Percentiles rank a stretch among this genome's conserved stretches.
These are phyloP conservation scores for Archocentrus centrarchus DNA, from an alignment of 2,113 vertebrate genomes.

Conservation along the genomic window DNA sequence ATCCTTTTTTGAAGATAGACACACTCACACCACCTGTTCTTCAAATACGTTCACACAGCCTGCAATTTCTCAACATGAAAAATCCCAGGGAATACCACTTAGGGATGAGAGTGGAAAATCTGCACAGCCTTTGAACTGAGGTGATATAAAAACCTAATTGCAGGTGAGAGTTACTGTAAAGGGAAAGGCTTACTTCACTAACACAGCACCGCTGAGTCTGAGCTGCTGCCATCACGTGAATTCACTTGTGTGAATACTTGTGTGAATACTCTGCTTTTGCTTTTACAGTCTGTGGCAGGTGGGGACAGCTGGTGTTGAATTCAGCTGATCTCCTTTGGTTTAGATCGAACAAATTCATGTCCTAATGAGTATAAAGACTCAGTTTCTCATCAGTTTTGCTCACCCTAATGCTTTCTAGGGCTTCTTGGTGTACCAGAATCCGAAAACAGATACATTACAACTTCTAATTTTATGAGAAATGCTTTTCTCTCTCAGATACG, in stretches of 20 bases:
- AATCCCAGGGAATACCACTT: conserved; percentile 23
- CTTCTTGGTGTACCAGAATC: no score
- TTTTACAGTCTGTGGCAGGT: no score
- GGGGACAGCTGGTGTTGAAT: no score
- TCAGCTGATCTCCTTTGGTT: no score
- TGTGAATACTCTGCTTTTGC: no score
- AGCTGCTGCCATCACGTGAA: not conserved
- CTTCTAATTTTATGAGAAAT: not conserved
- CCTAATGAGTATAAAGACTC: no score
- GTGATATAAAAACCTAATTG: conserved; percentile 58
- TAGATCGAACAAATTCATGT: no score
- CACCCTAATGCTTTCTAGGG: no score
- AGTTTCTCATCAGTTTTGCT: no score
- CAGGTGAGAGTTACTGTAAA: conserved; percentile 23
- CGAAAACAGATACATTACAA: not conserved
- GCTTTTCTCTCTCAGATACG: not conserved
- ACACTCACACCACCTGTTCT: conserved; percentile 72
- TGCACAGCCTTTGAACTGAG: conserved; percentile 48
- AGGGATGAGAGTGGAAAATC: conserved; percentile 42
- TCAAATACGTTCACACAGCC: conserved; percentile 52
- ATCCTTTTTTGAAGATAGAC: conserved; percentile 37
- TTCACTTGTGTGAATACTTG: not conserved
- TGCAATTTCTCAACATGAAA: conserved; percentile 62
- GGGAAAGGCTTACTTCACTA: conserved; percentile 31
- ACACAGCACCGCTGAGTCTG: conserved; percentile 4